Base-by-base conservation (phyloP, 2,888 invertebrate genomes). In the Penaeus monodon region DNA sequence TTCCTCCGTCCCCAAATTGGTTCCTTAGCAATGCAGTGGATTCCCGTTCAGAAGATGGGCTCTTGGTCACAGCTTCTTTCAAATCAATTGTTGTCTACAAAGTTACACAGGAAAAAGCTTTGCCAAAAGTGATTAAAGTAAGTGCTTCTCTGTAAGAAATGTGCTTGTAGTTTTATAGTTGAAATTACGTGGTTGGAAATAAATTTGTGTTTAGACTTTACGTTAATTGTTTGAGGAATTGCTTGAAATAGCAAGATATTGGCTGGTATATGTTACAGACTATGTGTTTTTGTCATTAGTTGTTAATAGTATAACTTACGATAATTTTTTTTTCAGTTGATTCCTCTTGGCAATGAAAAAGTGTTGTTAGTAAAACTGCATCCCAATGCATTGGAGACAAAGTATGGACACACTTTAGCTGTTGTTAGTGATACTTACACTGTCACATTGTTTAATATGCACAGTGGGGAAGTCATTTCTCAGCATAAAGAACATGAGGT, bases 1-100 rank as follows among this genome's bases (percentile, higher is more conserved):
- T 89, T n/a, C 89, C 89, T 8, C 89, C 89, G 17, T 86, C 88
- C 24, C 81, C 84, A 22, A 89, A 89, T 38, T 89, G 89, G 89
- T 89, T 88, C 79, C 24, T 80, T 33, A 74, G 84, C 49, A 76
- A 85, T 78, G 77, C 84, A 24, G 49, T 84, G 33, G 84, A 86
- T 74, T 44, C 84, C 63, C 84, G 89, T 1, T 24, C 24, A 2
- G 77, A 86, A 65, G 89, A 89, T 86, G n/a, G 81, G 4, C 81
- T 89, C 57, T 57, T 86, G 33, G 88, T 82, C 22, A 81, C 86
- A 6, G 84, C 86, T 10, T 44, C 81, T 10, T 89, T 86, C 81
- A 89, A 85, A 64, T 78, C 44, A 63, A 86, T 89, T 76, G 70
- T 88, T 17, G 74, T 88, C 6, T 88, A 88, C 33, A 68, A 81